Evolutionary conservation across 1,140 invertebrate species (phyloP).

Genomic region (Hylaeus anthracinus): DNA sequence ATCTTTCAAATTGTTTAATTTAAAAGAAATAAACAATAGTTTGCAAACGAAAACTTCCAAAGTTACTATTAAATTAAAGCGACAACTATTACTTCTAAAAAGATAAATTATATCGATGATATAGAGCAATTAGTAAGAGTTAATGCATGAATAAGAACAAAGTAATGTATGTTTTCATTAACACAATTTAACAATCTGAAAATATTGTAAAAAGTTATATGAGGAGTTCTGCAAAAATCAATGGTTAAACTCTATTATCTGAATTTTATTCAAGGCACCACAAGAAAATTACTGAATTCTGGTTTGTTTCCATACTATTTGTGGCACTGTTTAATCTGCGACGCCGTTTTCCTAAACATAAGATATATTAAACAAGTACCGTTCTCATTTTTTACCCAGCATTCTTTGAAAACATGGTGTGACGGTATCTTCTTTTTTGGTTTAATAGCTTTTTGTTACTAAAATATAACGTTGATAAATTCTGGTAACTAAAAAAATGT

Average conservation of each 20-base stretch:
- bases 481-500: slow-evolving; percentile 47
- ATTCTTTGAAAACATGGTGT: slow-evolving; percentile 35
- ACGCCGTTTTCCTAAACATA: slow-evolving; percentile 42
- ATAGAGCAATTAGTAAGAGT: slow-evolving; percentile 28
- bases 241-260: slow-evolving; percentile 34
- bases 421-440: slow-evolving; percentile 44
- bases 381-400: slow-evolving; percentile 28
- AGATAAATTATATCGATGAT: slow-evolving; percentile 43
- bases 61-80: slow-evolving; percentile 34
- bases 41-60: slow-evolving; percentile 24
- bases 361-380: slow-evolving; percentile 45
- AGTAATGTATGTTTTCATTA: slow-evolving; percentile 42
- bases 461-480: slow-evolving; percentile 51
- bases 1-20: slow-evolving; percentile 11
- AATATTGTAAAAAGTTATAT: slow-evolving; percentile 36
- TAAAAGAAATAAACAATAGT: slow-evolving; percentile 22
- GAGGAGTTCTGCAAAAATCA: slow-evolving; percentile 27
- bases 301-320: slow-evolving; percentile 10
- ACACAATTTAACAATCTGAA: slow-evolving; percentile 42
- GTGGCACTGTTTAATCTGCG: slow-evolving; percentile 40
- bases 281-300: slow-evolving; percentile 41
- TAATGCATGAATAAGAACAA: slow-evolving; percentile 38
- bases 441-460: slow-evolving; percentile 46
- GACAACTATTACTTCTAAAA: slow-evolving; percentile 41
- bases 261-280: slow-evolving; percentile 52